These are phyloP conservation scores for Saturnia pavonia DNA, from an alignment of 2,888 invertebrate species.

Conservation along the genomic window DNA sequence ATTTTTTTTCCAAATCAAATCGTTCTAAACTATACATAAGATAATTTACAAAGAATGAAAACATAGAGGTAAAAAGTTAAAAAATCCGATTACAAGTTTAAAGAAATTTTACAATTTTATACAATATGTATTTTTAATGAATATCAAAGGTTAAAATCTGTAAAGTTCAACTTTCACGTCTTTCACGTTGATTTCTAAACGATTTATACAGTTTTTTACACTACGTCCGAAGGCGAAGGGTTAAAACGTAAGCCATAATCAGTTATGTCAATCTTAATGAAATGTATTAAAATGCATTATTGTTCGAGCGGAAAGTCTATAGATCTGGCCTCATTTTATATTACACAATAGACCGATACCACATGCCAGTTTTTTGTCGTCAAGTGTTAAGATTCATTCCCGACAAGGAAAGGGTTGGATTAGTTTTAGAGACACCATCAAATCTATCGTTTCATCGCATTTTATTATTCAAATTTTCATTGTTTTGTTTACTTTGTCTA, in stretches of 20 bases:
- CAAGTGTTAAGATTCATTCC: slow-evolving; percentile 64
- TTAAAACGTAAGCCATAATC: slow-evolving; percentile 61
- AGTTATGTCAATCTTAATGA: slow-evolving; percentile 78
- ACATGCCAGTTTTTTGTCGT: slow-evolving; percentile 69
- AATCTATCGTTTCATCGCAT: slow-evolving; percentile 68
- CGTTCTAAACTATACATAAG: background rate
- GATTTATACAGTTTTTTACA: slow-evolving; percentile 27
- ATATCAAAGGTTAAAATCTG: background rate
- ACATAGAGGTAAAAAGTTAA: background rate
- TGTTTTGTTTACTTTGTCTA: slow-evolving; percentile 51
- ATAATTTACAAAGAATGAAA: no score
- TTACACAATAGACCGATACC: slow-evolving; percentile 65
- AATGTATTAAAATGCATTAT: slow-evolving; percentile 76
- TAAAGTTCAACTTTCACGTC: slow-evolving; percentile 15
- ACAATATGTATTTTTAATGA: background rate
- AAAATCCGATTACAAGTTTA: background rate
- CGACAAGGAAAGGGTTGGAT: slow-evolving; percentile 75
- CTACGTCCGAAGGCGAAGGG: slow-evolving; percentile 45
- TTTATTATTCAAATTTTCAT: slow-evolving; percentile 55
- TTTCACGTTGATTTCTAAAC: slow-evolving; percentile 14
- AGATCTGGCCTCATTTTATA: slow-evolving; percentile 65
- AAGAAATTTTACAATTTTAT: background rate
- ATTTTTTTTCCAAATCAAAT: background rate
- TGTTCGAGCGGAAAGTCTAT: slow-evolving; percentile 74
- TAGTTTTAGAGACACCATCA: slow-evolving; percentile 52